Base-by-base conservation (phyloP, 2,888 invertebrate genomes). In the Didymodactylos carnosus region DNA sequence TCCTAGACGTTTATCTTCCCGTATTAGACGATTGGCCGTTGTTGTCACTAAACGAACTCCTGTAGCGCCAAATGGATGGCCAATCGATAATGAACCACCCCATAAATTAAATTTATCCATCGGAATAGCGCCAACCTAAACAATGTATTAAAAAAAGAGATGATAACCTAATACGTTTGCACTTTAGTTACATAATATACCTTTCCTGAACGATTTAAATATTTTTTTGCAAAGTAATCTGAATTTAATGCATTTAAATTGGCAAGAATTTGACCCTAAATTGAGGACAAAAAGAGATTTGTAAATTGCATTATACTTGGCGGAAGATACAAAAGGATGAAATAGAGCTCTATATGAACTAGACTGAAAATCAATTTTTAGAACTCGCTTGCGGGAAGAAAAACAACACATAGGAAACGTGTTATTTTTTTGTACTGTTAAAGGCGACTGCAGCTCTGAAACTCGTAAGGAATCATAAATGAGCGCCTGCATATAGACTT, bases 1-100 rank as follows among this genome's bases (percentile, higher is more conserved):
- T 27, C 91, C 97, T 80, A 90, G 88, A 83, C 93, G 91, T 6
- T 97, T 95, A 85, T 93, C 90, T 84, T 98, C 97, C 76, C 92
- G 88, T 69, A 92, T 90, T 78, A 97, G 86, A 69, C 98, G 87
- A 84, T 97, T 91, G 8, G 95, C 94, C 69, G 87, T 86, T 77
- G 87, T 88, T 62, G 87, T 85, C 8, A 86, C 86, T 70, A 88
- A 82, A 69, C 88, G 83, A 19, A 88, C 87, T 70, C 88, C 88
- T 19, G 98, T 99, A 25, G 98, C 98, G 27, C 94, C 98, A 84
- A 99, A 98, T 11, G 98, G 98, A 87, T 99, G 98, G 70, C 98
- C 98, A 79, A 99, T 90, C 16, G 94, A 94, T 70, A 98, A 87
- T 2, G 95, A 95, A n/a, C n/a, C 98, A 77, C 98, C 98, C 98